Base-by-base conservation (phyloP, 2,797 vertebrate species). In the Ctenochaetus hawaiiensis region DNA sequence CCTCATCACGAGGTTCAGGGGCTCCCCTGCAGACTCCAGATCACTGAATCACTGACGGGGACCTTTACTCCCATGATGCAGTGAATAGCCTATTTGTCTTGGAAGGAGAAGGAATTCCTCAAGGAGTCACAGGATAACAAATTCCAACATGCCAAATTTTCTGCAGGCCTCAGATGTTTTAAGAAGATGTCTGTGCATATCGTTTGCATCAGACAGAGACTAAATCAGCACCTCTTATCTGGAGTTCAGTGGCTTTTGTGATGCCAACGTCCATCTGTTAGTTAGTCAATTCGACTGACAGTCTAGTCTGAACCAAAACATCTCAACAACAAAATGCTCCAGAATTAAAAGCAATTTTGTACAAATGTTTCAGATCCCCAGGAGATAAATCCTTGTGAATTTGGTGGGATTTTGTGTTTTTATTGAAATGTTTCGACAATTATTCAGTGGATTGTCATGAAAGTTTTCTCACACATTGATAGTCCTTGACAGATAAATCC, bases 61-160 rank as follows among this genome's bases (percentile, higher is more conserved):
- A 83, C 80, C 68, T 86, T 85, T 51, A 79, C 81, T 81, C 56
- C 63, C 57, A 66, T 64, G 13, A 81, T 74, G 39, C 67, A 57
- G 60, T 82, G 71, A 91, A 87, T 63, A 73, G 77, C 74, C 80
- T 26, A 65, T 73, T 86, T 90, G 83, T 89, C 90, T 82, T 20
- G 45, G 60, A 34, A 26, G 14, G 45, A 58, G 18, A 53, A 47
- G 63, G 68, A 18, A 70, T 65, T 68, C 82, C 22, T 54, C 65
- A 30, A 76, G 22, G 34, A 80, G 26, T 64, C 65, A 62, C 16
- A 47, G 13, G 69, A 67, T 56, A 18, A 69, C n/a, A 76, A 53
- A 67, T 75, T 70, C 56, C 9, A 2, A 41, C 20, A 57, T 58
- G 54, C 44, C n/a, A 44, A 3, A 65, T 30, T 58, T 57, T n/a